phyloP scores from a whole-genome alignment of 2,888 invertebrate species.

The Andrena hattorfiana region DNA sequence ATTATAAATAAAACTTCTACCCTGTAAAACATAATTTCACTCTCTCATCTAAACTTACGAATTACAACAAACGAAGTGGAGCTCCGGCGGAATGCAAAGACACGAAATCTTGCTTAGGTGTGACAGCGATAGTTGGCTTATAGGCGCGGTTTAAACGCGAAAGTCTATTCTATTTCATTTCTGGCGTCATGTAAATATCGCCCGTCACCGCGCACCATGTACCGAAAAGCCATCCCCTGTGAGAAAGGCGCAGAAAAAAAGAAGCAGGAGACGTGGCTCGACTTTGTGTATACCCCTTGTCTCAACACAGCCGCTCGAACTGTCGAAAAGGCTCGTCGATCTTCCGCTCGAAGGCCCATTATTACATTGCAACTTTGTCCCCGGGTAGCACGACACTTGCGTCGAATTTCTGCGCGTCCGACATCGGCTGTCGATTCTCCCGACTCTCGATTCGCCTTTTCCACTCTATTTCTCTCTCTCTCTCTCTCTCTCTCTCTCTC shows the following conservation, averaged over 20 bases:
- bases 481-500: too few relatives aligned
- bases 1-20: too few relatives aligned
- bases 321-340: slow-evolving; percentile 29
- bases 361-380: slow-evolving; percentile 27
- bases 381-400: not conserved
- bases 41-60: not conserved
- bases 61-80: not conserved
- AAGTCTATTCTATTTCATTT: not conserved
- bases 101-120: slow-evolving; percentile 10
- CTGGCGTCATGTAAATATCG: not conserved
- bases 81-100: not conserved
- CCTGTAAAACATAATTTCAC: too few relatives aligned
- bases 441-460: too few relatives aligned
- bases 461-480: not conserved
- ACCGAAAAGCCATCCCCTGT: not conserved
- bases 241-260: not conserved
- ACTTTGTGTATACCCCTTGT: slow-evolving; percentile 6
- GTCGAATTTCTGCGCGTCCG: slow-evolving; percentile 10
- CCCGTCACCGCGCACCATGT: not conserved
- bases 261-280: slow-evolving; percentile 17
- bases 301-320: not conserved
- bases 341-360: slow-evolving; percentile 21
- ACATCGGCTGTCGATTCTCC: slow-evolving; percentile 39
- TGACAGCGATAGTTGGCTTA: not conserved
- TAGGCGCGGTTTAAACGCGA: slow-evolving; percentile 3